phyloP scores from a whole-genome alignment of 2,888 invertebrate species.

The Penaeus monodon region DNA sequence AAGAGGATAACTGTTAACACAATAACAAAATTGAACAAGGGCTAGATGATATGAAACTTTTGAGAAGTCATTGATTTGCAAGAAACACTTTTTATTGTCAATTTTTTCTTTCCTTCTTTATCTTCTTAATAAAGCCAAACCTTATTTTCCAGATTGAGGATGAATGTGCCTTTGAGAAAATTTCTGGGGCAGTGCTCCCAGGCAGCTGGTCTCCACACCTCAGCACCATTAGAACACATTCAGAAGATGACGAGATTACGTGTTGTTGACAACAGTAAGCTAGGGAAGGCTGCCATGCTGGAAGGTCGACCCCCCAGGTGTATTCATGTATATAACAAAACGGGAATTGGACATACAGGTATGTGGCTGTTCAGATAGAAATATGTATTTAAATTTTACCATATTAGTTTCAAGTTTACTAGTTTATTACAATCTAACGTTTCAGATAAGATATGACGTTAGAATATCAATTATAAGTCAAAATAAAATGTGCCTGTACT shows the following conservation, averaged over 20 bases:
- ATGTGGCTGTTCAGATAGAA: neutral
- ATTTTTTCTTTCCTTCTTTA: too few species aligned
- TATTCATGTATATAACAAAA: slow-evolving; percentile 94
- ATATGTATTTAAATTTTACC: too few species aligned
- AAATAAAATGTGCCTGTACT: too few species aligned
- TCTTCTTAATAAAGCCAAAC: neutral
- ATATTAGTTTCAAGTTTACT: too few species aligned
- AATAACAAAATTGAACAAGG: too few species aligned
- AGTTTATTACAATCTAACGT: too few species aligned
- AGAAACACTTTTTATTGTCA: too few species aligned
- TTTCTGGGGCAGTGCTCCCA: neutral
- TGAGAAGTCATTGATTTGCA: too few species aligned
- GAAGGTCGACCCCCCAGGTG: slow-evolving; percentile 93
- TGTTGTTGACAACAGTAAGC: slow-evolving; percentile 96
- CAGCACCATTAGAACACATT: slow-evolving; percentile 36
- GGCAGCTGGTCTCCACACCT: slow-evolving; percentile 46
- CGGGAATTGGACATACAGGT: slow-evolving; percentile 77
- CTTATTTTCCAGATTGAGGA: neutral
- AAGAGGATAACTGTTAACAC: too few species aligned
- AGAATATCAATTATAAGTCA: too few species aligned
- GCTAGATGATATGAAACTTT: too few species aligned
- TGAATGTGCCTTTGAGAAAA: neutral
- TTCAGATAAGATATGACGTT: too few species aligned
- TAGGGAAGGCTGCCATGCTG: slow-evolving; percentile 94
- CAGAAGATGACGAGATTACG: slow-evolving; percentile 78